Evolutionary conservation across 1,140 invertebrate genomes (phyloP).

Genomic region (Papilio polyxenes): DNA sequence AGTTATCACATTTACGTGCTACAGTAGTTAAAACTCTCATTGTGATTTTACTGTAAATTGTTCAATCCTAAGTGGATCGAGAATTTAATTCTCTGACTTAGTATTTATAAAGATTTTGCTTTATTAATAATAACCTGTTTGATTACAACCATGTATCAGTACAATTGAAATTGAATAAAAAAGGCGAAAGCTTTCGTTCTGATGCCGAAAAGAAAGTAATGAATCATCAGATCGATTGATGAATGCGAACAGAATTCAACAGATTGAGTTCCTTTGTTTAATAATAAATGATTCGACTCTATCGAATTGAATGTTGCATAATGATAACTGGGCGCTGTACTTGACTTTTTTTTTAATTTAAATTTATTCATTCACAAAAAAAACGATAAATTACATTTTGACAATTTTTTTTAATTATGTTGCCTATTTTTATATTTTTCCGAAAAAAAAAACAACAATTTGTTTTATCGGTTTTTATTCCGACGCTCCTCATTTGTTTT

Average conservation of each 20-base stretch:
- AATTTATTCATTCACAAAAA: neutral
- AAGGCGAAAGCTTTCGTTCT: neutral
- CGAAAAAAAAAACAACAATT: too few species aligned
- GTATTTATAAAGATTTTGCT: too few species aligned
- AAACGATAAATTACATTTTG: too few species aligned
- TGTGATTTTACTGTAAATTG: too few species aligned
- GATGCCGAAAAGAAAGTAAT: neutral
- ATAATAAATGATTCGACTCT: slow-evolving; percentile 12
- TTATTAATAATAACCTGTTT: too few species aligned
- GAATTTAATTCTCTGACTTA: too few species aligned
- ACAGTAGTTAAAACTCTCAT: too few species aligned
- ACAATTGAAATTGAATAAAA: neutral
- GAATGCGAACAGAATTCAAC: slow-evolving; percentile 12
- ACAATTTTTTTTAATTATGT: neutral
- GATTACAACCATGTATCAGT: neutral
- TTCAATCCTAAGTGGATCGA: too few species aligned
- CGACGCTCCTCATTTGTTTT: neutral
- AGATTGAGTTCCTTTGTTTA: slow-evolving; percentile 8
- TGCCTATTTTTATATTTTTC: neutral
- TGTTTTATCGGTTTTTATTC: too few species aligned
- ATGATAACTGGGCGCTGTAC: neutral
- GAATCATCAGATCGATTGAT: slow-evolving; percentile 11
- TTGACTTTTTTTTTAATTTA: neutral
- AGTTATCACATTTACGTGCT: too few species aligned
- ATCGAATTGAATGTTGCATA: slow-evolving; percentile 22